Evolutionary conservation across 2,888 invertebrate genomes (phyloP).

Genomic region (Athetis lepigone): DNA sequence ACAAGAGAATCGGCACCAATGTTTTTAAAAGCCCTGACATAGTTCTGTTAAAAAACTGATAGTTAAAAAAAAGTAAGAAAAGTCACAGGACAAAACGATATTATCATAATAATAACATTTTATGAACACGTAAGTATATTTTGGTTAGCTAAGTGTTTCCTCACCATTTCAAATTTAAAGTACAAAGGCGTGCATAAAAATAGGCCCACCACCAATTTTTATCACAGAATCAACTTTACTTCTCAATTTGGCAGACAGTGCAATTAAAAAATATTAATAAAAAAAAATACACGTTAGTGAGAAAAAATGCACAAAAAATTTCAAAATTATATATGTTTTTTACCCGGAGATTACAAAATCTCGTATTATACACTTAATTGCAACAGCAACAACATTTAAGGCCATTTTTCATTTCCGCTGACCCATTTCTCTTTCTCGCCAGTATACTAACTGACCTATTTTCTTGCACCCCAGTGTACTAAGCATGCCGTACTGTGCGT

Average conservation of each 20-base stretch:
- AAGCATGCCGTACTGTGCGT: slow-evolving; percentile 39
- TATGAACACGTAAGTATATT: slow-evolving; percentile 56
- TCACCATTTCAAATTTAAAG: slow-evolving; percentile 14
- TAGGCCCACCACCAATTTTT: slow-evolving; percentile 22
- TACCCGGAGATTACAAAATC: neutral
- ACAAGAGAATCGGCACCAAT: too few species aligned
- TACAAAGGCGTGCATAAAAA: slow-evolving; percentile 44
- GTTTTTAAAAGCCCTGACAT: too few species aligned
- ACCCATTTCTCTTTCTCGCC: slow-evolving; percentile 16
- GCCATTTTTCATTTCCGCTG: slow-evolving; percentile 25
- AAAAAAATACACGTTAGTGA: too few species aligned
- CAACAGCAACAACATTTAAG: slow-evolving; percentile 22
- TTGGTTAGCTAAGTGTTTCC: slow-evolving; percentile 37
- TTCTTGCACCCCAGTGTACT: slow-evolving; percentile 53
- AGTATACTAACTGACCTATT: slow-evolving; percentile 21
- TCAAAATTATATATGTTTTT: too few species aligned
- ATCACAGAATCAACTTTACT: slow-evolving; percentile 38
- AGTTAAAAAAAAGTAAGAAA: too few species aligned
- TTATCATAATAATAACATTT: slow-evolving; percentile 43
- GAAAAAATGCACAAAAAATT: too few species aligned
- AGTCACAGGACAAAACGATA: slow-evolving; percentile 35
- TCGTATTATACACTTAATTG: slow-evolving; percentile 11
- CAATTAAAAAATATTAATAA: neutral
- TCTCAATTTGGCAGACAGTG: slow-evolving; percentile 10
- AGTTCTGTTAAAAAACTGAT: too few species aligned